Percentiles rank a stretch among this genome's conserved stretches.
Evolutionary conservation across 37 sponge, comb jelly and placozoan genomes (phyloP).

Genomic region (Haliclona indistincta): DNA sequence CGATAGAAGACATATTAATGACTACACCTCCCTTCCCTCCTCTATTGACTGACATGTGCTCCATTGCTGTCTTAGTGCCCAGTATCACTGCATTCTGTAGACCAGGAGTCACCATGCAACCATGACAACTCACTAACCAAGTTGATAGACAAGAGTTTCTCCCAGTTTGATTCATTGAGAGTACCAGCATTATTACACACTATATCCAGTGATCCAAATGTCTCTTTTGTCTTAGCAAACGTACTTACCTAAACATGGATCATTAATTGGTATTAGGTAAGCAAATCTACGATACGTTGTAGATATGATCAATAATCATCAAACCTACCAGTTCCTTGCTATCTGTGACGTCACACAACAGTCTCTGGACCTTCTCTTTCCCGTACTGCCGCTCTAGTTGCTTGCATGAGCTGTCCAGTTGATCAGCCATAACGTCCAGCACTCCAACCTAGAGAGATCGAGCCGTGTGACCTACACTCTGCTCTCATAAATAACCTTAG

Average conservation of each 20-base stretch:
- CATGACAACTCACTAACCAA: slow-evolving; percentile 40
- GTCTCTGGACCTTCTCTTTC: neutral
- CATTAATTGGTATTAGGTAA: too few species aligned
- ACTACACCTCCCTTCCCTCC: slow-evolving; percentile 82
- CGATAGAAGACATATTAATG: slow-evolving; percentile 77
- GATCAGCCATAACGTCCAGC: too few species aligned
- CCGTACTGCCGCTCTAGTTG: slow-evolving; percentile 2
- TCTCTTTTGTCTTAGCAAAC: neutral
- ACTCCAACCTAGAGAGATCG: too few species aligned
- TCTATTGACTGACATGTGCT: slow-evolving; percentile 60
- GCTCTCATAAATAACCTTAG: slow-evolving; percentile 33
- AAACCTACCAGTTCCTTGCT: neutral
- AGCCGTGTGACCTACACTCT: too few species aligned
- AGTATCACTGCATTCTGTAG: slow-evolving; percentile 57
- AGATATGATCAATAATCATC: neutral
- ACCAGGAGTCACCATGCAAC: slow-evolving; percentile 26
- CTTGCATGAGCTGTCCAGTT: too few species aligned
- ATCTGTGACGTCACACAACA: slow-evolving; percentile 29
- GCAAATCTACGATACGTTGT: neutral
- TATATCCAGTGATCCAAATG: slow-evolving; percentile 47
- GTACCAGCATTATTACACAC: slow-evolving; percentile 54
- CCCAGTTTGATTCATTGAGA: slow-evolving; percentile 30
- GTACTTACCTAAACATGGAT: neutral
- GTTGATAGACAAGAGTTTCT: slow-evolving; percentile 28
- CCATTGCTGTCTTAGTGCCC: slow-evolving; percentile 58